phyloP scores from a whole-genome alignment of 2,888 invertebrate species.

The Chromoteleia sp. region DNA sequence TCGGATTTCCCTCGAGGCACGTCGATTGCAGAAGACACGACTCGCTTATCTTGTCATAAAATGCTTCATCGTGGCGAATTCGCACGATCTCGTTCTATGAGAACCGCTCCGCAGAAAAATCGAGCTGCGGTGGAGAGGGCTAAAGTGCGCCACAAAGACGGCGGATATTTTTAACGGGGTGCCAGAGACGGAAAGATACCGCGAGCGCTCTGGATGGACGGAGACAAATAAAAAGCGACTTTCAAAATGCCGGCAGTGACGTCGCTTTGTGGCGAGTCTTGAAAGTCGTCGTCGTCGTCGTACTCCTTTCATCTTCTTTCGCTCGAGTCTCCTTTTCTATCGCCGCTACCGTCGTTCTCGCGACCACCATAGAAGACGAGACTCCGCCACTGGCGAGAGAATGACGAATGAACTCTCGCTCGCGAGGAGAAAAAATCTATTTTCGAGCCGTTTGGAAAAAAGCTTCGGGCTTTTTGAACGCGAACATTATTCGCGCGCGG shows the following conservation, averaged over 20 bases:
- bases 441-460: constrained; percentile 12
- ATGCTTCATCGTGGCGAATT: constrained; percentile 49
- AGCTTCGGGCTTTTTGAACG: not conserved
- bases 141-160: constrained; percentile 69
- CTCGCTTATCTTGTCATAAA: constrained; percentile 57
- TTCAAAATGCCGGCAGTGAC: constrained; percentile 70
- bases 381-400: constrained; percentile 65
- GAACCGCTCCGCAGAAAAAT: constrained; percentile 42
- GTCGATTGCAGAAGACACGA: constrained; percentile 53
- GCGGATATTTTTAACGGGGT: constrained; percentile 77
- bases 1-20: constrained; percentile 20
- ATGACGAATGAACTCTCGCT: constrained; percentile 60
- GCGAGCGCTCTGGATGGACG: constrained; percentile 10
- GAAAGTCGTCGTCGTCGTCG: constrained; percentile 61
- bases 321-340: constrained; percentile 50
- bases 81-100: constrained; percentile 63
- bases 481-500: not conserved
- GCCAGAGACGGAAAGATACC: constrained; percentile 25
- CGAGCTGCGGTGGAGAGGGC: constrained; percentile 18
- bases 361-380: constrained; percentile 59
- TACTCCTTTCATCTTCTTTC: constrained; percentile 58
- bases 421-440: constrained; percentile 46
- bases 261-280: constrained; percentile 60
- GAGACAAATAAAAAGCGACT: constrained; percentile 70
- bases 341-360: constrained; percentile 53